A percentile compares a stretch with the other conserved stretches of the same genome.
Evolutionary conservation across 2,888 invertebrate species (phyloP).

Genomic region (Eretmocerus hayati): DNA sequence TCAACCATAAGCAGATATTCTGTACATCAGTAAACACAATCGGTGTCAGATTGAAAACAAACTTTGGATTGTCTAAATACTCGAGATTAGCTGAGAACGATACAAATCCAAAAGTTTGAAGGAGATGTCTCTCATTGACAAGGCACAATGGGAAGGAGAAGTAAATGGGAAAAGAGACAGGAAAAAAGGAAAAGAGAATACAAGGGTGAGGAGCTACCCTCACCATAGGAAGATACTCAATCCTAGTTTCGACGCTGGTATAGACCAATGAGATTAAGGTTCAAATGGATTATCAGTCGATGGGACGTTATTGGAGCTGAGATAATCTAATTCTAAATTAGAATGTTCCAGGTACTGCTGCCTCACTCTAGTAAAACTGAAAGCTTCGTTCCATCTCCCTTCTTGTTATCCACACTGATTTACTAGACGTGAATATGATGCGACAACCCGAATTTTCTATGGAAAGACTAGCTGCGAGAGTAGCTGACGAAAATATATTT

Average conservation of each 20-base stretch:
- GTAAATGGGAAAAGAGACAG: neutral
- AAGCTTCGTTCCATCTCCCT: neutral
- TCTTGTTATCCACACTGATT: conserved; percentile 19
- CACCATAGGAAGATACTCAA: conserved; percentile 13
- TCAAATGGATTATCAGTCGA: conserved; percentile 30
- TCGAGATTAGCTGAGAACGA: too few relatives aligned
- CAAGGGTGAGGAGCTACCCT: conserved; percentile 14
- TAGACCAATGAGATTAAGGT: conserved; percentile 28
- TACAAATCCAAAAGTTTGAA: too few relatives aligned
- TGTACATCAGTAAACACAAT: too few relatives aligned
- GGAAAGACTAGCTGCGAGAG: neutral
- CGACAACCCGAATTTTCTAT: conserved; percentile 13
- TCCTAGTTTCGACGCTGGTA: conserved; percentile 12
- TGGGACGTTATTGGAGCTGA: conserved; percentile 20
- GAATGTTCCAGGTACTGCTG: conserved; percentile 23
- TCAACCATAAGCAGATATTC: too few relatives aligned
- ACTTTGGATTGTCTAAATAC: too few relatives aligned
- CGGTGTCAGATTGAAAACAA: too few relatives aligned
- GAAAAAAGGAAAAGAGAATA: neutral
- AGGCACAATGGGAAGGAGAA: neutral
- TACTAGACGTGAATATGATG: conserved; percentile 18
- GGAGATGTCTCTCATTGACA: too few relatives aligned
- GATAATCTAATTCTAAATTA: conserved; percentile 30
- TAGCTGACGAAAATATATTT: too few relatives aligned
- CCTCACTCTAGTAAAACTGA: conserved; percentile 3